Base-by-base conservation (phyloP, 2,797 vertebrate genomes). In the Esox lucius region DNA sequence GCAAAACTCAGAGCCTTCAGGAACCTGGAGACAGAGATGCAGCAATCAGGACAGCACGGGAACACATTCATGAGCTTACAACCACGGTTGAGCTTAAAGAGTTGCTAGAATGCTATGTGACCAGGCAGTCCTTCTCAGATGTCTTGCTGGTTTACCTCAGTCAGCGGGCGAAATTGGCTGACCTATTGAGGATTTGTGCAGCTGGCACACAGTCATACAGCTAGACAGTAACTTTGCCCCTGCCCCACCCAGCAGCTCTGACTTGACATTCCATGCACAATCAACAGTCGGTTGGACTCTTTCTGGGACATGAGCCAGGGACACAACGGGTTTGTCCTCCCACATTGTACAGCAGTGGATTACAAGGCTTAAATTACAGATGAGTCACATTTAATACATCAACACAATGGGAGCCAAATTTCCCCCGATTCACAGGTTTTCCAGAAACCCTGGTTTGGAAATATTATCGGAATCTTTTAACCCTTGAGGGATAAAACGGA, bases 1-100 rank as follows among this genome's bases (percentile, higher is more conserved):
- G 94, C 95, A 1, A 95, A 96, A 86, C 95, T 96, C 90, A 96
- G 91, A 83, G 95, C 95, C 93, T 95, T 95, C 92, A 96, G 93
- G 89, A 96, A 96, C 91, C 95, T 96, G 28, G 53, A 33, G 31
- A 16, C 26, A 35, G 31, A 16, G 24, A 35, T 17, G n/a, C 65
- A 7, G 66, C 11, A 68, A 33, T 35, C 1, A 35, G 9, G 33
- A 48, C 22, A 26, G 15, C 22, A 17, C 42, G 3, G 28, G 28
- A 31, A 31, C 28, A 31, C 28, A 31, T 31, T 31, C 28, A 31
- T 28, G 28, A 31, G 3, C 28, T 1, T 31, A 31, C 28, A 31
- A 31, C 28, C 28, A 31, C 28, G 31, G 28, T 31, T 31, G 28
- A 31, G 28, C 28, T 31, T 31, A 31, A 31, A 31, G 28, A 31